Evolutionary conservation across 2,113 vertebrate species (phyloP).

Genomic region (Vulpes lagopus): DNA sequence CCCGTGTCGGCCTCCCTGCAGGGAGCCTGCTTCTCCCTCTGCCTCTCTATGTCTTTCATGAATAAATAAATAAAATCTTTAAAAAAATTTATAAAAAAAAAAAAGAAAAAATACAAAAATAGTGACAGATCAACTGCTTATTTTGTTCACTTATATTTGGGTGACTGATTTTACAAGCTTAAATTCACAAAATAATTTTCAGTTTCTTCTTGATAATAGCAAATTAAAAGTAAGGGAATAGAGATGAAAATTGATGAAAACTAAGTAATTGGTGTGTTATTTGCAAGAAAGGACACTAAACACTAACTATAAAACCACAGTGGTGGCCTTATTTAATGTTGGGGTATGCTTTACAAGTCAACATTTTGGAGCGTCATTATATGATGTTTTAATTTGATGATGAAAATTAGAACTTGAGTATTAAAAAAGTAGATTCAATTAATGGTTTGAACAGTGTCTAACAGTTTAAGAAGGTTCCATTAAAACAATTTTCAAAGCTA

Average conservation of each 20-base stretch:
- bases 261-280: not conserved
- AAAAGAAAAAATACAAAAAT: not conserved
- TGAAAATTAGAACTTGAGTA: not conserved
- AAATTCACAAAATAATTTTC: not conserved
- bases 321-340: not conserved
- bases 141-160: not conserved
- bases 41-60: too few relatives aligned
- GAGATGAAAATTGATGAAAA: constrained; percentile 8
- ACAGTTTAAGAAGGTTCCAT: not conserved
- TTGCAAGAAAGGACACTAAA: not conserved
- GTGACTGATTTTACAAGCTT: not conserved
- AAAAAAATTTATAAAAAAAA: too few relatives aligned
- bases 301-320: not conserved
- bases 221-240: not conserved
- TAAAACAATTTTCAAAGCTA: not conserved
- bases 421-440: not conserved
- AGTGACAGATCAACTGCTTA: not conserved
- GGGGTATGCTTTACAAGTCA: not conserved
- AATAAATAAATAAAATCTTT: too few relatives aligned
- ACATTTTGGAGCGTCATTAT: not conserved
- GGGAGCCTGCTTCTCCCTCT: too few relatives aligned
- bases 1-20: too few relatives aligned
- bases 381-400: not conserved
- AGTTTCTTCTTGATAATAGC: not conserved
- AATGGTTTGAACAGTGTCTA: not conserved